Evolutionary conservation across 2,888 invertebrate genomes (phyloP).

Genomic region (Oligia fasciuncula): DNA sequence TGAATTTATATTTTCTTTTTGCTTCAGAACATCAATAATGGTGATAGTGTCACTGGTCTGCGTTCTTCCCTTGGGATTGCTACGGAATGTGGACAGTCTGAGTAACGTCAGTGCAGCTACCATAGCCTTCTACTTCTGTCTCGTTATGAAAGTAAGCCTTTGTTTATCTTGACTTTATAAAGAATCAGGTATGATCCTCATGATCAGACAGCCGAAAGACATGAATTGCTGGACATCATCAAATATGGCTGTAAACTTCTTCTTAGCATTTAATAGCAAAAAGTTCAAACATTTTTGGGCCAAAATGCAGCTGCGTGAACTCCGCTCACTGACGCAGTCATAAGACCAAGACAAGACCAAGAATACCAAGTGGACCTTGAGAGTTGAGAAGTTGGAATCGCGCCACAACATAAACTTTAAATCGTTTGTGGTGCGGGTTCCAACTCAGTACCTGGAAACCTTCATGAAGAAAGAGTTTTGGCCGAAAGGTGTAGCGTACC

Average conservation of each 20-base stretch:
- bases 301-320: too few relatives aligned
- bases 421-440: too few relatives aligned
- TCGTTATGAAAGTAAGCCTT: slow-evolving; percentile 94
- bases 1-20: slow-evolving; percentile 45
- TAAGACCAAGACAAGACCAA: too few relatives aligned
- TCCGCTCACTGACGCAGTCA: too few relatives aligned
- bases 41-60: slow-evolving; percentile 94
- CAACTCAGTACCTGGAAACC: too few relatives aligned
- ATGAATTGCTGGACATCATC: not conserved
- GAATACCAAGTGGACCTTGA: too few relatives aligned
- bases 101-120: slow-evolving; percentile 96
- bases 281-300: too few relatives aligned
- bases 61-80: slow-evolving; percentile 96
- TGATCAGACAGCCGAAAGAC: not conserved
- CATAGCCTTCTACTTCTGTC: slow-evolving; percentile 96
- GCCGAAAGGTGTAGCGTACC: too few relatives aligned
- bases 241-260: not conserved
- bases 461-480: too few relatives aligned
- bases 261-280: too few relatives aligned
- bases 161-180: not conserved
- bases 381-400: too few relatives aligned
- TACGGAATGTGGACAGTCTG: slow-evolving; percentile 97
- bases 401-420: too few relatives aligned
- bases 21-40: slow-evolving; percentile 91
- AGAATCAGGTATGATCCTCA: not conserved